Base-by-base conservation (phyloP, 2,797 vertebrate genomes). In the Phalanger gymnotis region DNA sequence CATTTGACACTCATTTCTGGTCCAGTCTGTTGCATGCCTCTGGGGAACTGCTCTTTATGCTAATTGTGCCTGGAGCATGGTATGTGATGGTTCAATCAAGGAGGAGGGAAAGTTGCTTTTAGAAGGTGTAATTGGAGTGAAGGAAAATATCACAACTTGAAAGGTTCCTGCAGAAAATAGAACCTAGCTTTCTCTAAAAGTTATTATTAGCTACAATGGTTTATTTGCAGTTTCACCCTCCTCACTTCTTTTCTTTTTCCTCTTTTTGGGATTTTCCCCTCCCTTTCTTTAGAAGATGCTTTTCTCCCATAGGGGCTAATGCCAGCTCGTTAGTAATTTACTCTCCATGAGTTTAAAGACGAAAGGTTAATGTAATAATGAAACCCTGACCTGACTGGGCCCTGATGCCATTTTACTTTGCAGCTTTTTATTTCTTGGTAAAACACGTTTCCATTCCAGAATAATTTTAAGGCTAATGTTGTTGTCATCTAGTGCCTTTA, bases 301-400 rank as follows among this genome's bases (percentile, higher is more conserved):
- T 53, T 97, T 92, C 93, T 90, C 97, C 97, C 95, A 31, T 90
- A 0, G 27, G 92, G 66, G 93, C 96, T 97, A 16, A 11, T 57
- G 96, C 95, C 4, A 16, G 90, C 97, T 98, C 0, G 0, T 98
- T 98, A 96, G 98, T 96, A 97, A 95, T 97, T 98, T 98, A 93
- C 96, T 98, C 97, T 53, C 7, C 53, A 95, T 95, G 97, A 92
- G 92, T 98, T 96, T 97, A 96, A 98, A 98, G 98, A 95, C 4
- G 0, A 95, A 98, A 98, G 97, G 98, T 98, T 98, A 98, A 98
- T 98, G 98, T 92, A 97, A 55, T 98, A 98, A 98, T 93, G 96
- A 98, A 98, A 96, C 96, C 94, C 94, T 98, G 98, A 98, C 98
- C 98, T 96, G 96, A 94, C 97, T 95, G 98, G 97, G 97, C 97